Conservation (phyloP, 2,113 vertebrate species). For the Misgurnus mizolepis region DNA sequence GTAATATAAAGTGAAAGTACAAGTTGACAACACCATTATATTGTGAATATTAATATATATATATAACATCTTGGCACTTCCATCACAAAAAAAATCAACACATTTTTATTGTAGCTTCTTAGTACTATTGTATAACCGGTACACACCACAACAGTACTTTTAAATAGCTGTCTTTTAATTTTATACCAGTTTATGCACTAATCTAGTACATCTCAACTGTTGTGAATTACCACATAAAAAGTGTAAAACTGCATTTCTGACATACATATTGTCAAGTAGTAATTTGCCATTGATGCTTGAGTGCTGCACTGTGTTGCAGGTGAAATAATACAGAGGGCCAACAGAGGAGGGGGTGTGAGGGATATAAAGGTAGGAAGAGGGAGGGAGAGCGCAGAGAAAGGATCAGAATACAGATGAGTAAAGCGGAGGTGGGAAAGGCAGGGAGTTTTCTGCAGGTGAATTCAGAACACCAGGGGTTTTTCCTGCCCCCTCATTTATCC, state of each 20-base stretch:
- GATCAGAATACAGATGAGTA: constrained; percentile 56
- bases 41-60: too few relatives aligned
- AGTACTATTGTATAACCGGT: too few relatives aligned
- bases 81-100: too few relatives aligned
- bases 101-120: background rate
- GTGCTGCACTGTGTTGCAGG: constrained; percentile 70
- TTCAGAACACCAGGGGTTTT: constrained; percentile 64
- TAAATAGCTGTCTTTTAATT: too few relatives aligned
- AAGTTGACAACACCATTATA: too few relatives aligned
- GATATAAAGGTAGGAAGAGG: constrained; percentile 56
- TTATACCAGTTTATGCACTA: too few relatives aligned
- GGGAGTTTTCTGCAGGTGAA: constrained; percentile 60
- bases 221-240: background rate
- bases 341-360: constrained; percentile 56
- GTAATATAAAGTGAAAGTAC: too few relatives aligned
- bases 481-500: constrained; percentile 62
- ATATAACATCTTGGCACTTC: too few relatives aligned
- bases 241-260: background rate
- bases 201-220: background rate
- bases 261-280: background rate
- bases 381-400: constrained; percentile 55
- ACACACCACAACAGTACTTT: background rate
- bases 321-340: constrained; percentile 68
- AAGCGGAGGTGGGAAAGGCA: constrained; percentile 47
- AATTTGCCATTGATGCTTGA: constrained; percentile 38